These are phyloP conservation scores for Corythornis cristatus DNA, from an alignment of 2,113 vertebrate genomes.

Conservation along the genomic window DNA sequence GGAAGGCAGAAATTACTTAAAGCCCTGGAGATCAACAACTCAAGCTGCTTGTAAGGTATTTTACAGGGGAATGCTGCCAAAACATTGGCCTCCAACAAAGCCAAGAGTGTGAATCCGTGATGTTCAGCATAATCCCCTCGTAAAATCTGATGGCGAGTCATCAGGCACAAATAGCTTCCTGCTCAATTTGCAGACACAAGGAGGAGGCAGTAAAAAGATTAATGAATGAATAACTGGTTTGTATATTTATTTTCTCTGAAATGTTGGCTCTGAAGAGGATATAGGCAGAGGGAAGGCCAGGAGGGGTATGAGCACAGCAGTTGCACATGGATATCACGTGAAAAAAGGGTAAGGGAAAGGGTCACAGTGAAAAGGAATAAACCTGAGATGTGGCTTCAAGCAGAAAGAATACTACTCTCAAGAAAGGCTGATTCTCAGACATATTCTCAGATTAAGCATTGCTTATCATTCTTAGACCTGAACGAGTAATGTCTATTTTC, in stretches of 20 bases:
- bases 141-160: slow-evolving; percentile 46
- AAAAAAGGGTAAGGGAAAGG: neutral
- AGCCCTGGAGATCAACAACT: neutral
- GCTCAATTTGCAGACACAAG: neutral
- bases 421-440: neutral
- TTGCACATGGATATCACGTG: neutral
- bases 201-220: neutral
- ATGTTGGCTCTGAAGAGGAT: neutral
- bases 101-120: neutral
- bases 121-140: neutral
- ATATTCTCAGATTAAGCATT: neutral
- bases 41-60: neutral
- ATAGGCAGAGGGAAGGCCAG: neutral
- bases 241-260: neutral
- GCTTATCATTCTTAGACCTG: neutral
- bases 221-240: neutral
- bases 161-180: slow-evolving; percentile 18
- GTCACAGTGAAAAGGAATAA: neutral
- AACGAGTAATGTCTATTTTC: neutral
- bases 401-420: neutral
- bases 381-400: accelerated
- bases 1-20: slow-evolving; percentile 2
- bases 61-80: slow-evolving; percentile 17
- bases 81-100: slow-evolving; percentile 24
- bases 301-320: neutral